These are phyloP conservation scores for Latheticus oryzae DNA, from an alignment of 2,888 invertebrate genomes.

Conservation along the genomic window DNA sequence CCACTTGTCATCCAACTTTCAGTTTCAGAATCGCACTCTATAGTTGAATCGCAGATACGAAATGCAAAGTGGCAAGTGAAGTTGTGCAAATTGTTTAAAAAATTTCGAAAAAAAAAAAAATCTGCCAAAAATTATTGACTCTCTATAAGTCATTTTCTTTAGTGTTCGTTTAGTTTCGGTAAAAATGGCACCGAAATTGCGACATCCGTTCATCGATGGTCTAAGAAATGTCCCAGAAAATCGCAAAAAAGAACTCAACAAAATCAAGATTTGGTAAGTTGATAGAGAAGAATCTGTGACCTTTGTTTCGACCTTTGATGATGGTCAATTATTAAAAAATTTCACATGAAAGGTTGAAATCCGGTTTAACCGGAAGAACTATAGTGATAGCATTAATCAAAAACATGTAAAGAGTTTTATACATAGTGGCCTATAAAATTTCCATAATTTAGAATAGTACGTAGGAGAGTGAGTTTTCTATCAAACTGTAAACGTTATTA, in stretches of 20 bases:
- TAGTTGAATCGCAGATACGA: constrained; percentile 15
- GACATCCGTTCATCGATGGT: constrained; percentile 71
- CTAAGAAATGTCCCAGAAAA: constrained; percentile 69
- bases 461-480: no score
- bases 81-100: constrained; percentile 12
- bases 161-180: constrained; percentile 5
- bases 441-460: no score
- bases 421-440: no score
- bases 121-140: no score
- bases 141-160: neutral
- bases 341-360: no score
- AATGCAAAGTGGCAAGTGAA: constrained; percentile 13
- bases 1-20: constrained; percentile 17
- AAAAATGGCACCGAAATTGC: constrained; percentile 20
- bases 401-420: no score
- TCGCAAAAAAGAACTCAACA: constrained; percentile 70
- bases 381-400: no score
- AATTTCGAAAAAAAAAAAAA: neutral
- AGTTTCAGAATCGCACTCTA: constrained; percentile 13
- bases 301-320: no score
- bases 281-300: constrained; percentile 57
- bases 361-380: no score
- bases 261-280: constrained; percentile 71
- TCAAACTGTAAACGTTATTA: no score
- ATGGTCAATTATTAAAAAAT: constrained; percentile 47